A percentile compares a stretch with the other conserved stretches of the same genome.
Conservation (phyloP, 2,113 vertebrate species). For the Artemisiospiza belli region DNA sequence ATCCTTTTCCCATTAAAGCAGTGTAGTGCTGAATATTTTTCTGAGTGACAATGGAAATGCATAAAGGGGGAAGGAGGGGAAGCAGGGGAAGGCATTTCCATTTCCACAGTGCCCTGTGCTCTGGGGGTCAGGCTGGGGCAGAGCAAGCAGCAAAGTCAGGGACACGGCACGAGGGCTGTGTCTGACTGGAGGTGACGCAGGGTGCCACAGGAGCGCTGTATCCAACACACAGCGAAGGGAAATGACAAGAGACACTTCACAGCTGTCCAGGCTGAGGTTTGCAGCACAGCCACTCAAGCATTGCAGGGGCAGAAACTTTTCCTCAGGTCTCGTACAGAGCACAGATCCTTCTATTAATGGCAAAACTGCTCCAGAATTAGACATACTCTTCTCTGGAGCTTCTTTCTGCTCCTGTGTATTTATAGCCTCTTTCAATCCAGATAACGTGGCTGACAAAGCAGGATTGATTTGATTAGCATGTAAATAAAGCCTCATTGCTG, state of each 20-base stretch:
- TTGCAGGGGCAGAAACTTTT: neutral
- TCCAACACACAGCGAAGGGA: neutral
- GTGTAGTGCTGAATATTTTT: neutral
- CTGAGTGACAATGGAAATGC: neutral
- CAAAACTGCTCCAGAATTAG: neutral
- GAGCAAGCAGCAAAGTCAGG: neutral
- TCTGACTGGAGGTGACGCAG: neutral
- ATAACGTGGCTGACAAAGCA: conserved; percentile 51
- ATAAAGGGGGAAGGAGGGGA: neutral
- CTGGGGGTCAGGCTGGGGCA: fast-evolving
- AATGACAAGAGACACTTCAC: neutral
- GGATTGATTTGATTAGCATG: conserved; percentile 53
- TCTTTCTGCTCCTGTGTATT: conserved; percentile 33
- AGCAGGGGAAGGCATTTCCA: neutral
- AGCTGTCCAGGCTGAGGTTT: neutral
- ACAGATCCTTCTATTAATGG: neutral
- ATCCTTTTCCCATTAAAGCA: neutral
- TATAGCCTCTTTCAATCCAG: conserved; percentile 42
- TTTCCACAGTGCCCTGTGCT: fast-evolving
- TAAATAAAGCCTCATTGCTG: conserved; percentile 50
- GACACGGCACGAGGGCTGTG: fast-evolving
- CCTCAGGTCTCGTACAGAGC: neutral
- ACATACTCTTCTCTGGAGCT: neutral
- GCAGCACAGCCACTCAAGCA: neutral
- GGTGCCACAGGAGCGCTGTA: neutral